Base-by-base conservation (phyloP, 2,797 vertebrate species). In the Okamejei kenojei region DNA sequence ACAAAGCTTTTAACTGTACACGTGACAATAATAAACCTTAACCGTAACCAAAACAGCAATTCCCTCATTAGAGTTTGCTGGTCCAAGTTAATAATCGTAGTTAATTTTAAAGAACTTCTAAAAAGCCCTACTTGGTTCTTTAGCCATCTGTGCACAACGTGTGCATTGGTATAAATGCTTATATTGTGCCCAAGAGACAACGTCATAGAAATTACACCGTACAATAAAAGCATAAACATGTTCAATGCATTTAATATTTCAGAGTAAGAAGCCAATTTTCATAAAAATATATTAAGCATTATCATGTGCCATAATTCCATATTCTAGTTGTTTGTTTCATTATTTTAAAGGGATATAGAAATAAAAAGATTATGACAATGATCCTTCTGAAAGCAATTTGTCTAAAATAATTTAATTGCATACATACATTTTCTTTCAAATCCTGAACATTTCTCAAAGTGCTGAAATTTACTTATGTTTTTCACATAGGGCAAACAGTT, bases 391-490 rank as follows among this genome's bases (percentile, higher is more conserved):
- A 84, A 61, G 26, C 13, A 13, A 29, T 84, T 84, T 61, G 21
- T 7, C 21, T 84, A 29, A 84, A 88, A 88, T 68, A 88, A 88
- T 88, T 88, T 65, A 11, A 29, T 86, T 86, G 13, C 61, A 86
- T n/a, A 29, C 63, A 88, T 88, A 26, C 19, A 68, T 7, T 3
- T n/a, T 15, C 61, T 88, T 84, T 61, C 54, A 84, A 9, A 13
- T 21, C 61, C 61, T 65, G 29, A 65, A n/a, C 15, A 63, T 86
- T 58, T 15, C n/a, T 63, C 7, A 23, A 88, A 88, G 17, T 68
- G 63, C 32, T 17, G 10, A 68, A 7, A 86, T 9, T 65, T 35
- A 88, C 17, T 68, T n/a, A 7, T 68, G 17, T 65, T 15, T 17
- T 65, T 88, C n/a, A 88, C 61, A 19, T 63, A 88, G 1, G 23